Conservation (phyloP, 2,113 vertebrate genomes). For the Orientallactaga bullata region DNA sequence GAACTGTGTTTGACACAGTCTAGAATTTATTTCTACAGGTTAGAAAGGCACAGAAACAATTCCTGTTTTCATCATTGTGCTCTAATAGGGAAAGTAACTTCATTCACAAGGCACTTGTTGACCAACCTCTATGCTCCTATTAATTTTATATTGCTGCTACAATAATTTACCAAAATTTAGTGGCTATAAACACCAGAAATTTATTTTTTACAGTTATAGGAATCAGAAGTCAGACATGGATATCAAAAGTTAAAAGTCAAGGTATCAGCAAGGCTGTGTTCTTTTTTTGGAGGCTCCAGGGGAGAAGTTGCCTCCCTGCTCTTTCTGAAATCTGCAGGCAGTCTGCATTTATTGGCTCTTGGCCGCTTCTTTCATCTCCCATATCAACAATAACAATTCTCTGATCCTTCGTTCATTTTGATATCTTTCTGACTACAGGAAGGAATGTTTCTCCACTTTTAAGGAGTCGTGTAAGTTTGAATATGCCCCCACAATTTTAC, state of each 20-base stretch:
- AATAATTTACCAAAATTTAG: background rate
- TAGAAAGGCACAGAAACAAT: background rate
- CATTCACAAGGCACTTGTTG: background rate
- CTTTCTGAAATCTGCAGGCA: background rate
- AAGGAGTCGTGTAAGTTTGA: background rate
- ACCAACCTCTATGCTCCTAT: background rate
- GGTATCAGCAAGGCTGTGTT: background rate
- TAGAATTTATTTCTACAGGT: conserved; percentile 11
- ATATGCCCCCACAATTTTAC: background rate
- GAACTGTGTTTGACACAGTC: background rate
- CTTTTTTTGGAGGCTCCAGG: background rate
- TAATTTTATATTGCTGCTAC: background rate
- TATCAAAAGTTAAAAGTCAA: background rate
- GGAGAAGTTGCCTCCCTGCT: background rate
- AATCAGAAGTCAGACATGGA: background rate
- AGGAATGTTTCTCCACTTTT: background rate
- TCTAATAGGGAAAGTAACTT: conserved; percentile 11
- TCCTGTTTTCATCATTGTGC: background rate
- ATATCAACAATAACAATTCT: background rate
- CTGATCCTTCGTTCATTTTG: background rate
- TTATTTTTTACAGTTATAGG: background rate
- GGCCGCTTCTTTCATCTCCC: background rate
- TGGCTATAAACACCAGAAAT: background rate
- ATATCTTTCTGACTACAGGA: background rate
- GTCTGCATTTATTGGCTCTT: background rate